phyloP scores from a whole-genome alignment of 1,140 invertebrate genomes.

The Pomacea maculata region DNA sequence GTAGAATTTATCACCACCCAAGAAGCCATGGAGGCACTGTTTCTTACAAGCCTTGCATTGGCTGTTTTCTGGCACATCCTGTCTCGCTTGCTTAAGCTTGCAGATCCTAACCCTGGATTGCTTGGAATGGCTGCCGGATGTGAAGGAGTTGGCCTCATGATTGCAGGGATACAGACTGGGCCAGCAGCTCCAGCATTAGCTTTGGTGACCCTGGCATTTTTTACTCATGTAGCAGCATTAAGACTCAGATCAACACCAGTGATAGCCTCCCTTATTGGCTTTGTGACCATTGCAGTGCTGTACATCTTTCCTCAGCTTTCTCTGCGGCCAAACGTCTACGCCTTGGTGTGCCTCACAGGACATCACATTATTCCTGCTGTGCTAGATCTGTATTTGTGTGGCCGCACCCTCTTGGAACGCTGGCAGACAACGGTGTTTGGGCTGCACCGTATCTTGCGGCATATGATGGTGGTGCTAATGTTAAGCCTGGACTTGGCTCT shows the following conservation, averaged over 20 bases:
- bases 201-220: slow-evolving; percentile 50
- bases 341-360: slow-evolving; percentile 54
- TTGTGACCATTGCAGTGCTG: slow-evolving; percentile 40
- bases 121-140: slow-evolving; percentile 42
- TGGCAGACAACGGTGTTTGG: slow-evolving; percentile 55
- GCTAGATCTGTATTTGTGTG: slow-evolving; percentile 57
- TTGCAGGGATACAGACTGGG: slow-evolving; percentile 50
- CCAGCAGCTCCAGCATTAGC: slow-evolving; percentile 41
- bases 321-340: slow-evolving; percentile 51
- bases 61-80: slow-evolving; percentile 53
- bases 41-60: slow-evolving; percentile 51
- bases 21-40: slow-evolving; percentile 55
- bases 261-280: slow-evolving; percentile 43
- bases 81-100: slow-evolving; percentile 41
- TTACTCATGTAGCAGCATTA: slow-evolving; percentile 50
- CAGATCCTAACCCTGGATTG: slow-evolving; percentile 35
- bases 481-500: slow-evolving; percentile 48
- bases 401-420: slow-evolving; percentile 54
- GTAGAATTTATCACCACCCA: slow-evolving; percentile 45
- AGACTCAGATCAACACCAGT: slow-evolving; percentile 56
- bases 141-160: slow-evolving; percentile 56
- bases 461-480: slow-evolving; percentile 43
- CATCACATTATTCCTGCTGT: slow-evolving; percentile 54
- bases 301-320: slow-evolving; percentile 44
- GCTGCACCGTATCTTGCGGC: slow-evolving; percentile 41